phyloP scores from a whole-genome alignment of 2,113 vertebrate genomes.

The Ciconia maguari region DNA sequence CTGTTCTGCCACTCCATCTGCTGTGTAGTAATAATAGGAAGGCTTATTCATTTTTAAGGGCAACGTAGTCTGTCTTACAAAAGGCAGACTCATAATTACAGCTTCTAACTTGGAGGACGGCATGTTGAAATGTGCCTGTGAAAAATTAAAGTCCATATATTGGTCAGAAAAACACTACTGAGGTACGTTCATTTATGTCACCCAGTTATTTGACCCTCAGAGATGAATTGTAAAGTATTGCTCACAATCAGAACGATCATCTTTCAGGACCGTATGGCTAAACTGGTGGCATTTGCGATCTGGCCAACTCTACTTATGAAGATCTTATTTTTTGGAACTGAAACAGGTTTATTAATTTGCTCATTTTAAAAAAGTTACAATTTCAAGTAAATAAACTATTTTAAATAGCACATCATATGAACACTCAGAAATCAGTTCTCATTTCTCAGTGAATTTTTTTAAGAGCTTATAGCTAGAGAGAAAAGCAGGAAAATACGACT shows the following conservation, averaged over 20 bases:
- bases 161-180: not conserved
- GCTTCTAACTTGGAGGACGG: not conserved
- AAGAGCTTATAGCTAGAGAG: not conserved
- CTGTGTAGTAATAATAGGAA: not conserved
- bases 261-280: not conserved
- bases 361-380: not conserved
- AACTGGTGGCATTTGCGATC: not conserved
- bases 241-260: not conserved
- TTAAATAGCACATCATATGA: not conserved
- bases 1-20: slow-evolving; percentile 43
- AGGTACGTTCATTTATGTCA: not conserved
- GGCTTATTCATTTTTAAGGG: slow-evolving; percentile 47
- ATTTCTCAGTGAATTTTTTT: not conserved
- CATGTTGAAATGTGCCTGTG: not conserved
- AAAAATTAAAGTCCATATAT: not conserved
- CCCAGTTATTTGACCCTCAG: not conserved
- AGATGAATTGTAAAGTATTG: not conserved
- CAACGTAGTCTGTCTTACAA: not conserved
- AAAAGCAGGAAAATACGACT: not conserved
- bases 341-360: not conserved
- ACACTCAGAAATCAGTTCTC: not conserved
- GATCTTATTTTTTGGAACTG: not conserved
- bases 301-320: not conserved
- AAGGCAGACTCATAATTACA: slow-evolving; percentile 1
- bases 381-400: not conserved